phyloP scores from a whole-genome alignment of 2,888 invertebrate species.

The Netelia virgata region DNA sequence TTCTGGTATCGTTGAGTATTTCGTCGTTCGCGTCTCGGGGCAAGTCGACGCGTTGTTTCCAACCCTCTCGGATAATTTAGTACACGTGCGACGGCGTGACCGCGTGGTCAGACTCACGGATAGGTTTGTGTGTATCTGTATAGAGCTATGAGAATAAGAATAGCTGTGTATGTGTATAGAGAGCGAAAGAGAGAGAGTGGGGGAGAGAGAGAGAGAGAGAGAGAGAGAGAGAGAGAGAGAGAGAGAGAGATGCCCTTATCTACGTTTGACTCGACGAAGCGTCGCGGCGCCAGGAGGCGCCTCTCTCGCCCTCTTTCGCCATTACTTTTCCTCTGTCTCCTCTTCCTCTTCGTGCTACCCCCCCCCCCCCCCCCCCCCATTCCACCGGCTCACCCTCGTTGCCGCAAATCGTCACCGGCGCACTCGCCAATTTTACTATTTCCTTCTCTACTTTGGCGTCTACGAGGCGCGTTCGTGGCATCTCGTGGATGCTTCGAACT shows the following conservation, averaged over 20 bases:
- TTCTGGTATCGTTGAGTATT: conserved; percentile 10
- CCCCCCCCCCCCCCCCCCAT: no score
- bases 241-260: conserved; percentile 7
- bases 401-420: conserved; percentile 12
- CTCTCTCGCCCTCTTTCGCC: conserved; percentile 3
- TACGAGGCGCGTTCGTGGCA: background rate
- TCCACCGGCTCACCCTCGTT: background rate
- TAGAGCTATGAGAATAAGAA: background rate
- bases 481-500: no score
- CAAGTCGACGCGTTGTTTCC: conserved; percentile 39
- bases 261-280: conserved; percentile 30
- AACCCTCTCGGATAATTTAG: conserved; percentile 55
- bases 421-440: conserved; percentile 22
- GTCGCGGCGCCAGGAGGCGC: conserved; percentile 52
- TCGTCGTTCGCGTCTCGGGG: conserved; percentile 13
- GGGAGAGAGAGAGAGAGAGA: conserved; percentile 12
- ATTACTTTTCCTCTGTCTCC: conserved; percentile 13
- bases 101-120: conserved; percentile 25
- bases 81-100: conserved; percentile 53
- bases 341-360: background rate
- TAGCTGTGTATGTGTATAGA: conserved; percentile 4
- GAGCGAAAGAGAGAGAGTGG: background rate
- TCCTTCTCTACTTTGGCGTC: background rate
- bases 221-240: background rate
- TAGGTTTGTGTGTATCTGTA: conserved; percentile 1